Conservation (phyloP, 2,888 invertebrate genomes). For the Calephelis perditalis region DNA sequence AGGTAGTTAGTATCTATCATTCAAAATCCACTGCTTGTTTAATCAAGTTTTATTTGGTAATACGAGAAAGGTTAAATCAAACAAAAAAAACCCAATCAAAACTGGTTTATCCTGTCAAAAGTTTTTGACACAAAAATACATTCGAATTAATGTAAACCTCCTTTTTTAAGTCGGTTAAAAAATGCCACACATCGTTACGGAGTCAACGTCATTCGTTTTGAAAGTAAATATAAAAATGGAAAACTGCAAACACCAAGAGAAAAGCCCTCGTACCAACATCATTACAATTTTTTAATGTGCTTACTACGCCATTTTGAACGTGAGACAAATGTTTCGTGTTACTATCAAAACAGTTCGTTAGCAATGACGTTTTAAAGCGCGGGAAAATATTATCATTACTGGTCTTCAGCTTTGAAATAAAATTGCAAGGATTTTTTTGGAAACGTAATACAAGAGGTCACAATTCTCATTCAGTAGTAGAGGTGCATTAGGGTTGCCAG, state of each 20-base stretch:
- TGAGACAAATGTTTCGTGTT: constrained; percentile 1
- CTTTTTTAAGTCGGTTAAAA: no score
- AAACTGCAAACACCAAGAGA: constrained; percentile 1
- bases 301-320: constrained; percentile 7
- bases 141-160: no score
- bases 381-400: constrained; percentile 13
- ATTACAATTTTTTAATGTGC: constrained; percentile 5
- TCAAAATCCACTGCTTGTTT: no score
- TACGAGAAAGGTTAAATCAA: no score
- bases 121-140: no score
- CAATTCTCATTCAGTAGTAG: constrained; percentile 22
- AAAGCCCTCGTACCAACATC: background rate
- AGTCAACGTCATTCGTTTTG: background rate
- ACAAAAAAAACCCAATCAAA: no score
- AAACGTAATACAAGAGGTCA: constrained; percentile 28
- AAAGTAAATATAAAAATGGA: constrained; percentile 2
- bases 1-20: no score
- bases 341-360: constrained; percentile 10
- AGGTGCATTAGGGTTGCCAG: constrained; percentile 5
- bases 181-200: no score
- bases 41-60: no score
- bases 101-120: no score
- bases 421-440: constrained; percentile 27
- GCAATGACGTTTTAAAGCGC: constrained; percentile 9
- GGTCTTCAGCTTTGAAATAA: constrained; percentile 20